Conservation (phyloP, 2,888 invertebrate species). For the Ethmia dodecea region DNA sequence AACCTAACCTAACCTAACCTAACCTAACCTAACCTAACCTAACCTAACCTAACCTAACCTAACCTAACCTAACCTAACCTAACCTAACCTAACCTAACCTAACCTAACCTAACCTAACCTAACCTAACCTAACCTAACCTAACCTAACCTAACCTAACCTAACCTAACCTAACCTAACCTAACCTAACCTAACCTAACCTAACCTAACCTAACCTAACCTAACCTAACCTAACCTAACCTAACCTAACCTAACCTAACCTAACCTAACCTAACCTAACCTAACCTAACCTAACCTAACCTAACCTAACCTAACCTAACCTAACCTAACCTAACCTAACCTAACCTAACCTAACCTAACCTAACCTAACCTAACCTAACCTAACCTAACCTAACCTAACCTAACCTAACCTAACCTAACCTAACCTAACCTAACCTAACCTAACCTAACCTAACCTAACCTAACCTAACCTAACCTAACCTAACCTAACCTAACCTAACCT, state of each 20-base stretch:
- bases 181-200: constrained; percentile 13
- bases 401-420: constrained; percentile 11
- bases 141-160: constrained; percentile 11
- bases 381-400: constrained; percentile 13
- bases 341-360: constrained; percentile 14
- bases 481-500: constrained; percentile 12
- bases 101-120: constrained; percentile 14
- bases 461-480: constrained; percentile 12
- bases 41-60: constrained; percentile 8
- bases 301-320: constrained; percentile 13
- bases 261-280: constrained; percentile 14
- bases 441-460: constrained; percentile 13
- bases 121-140: constrained; percentile 12
- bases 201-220: constrained; percentile 13
- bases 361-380: constrained; percentile 14
- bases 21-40: constrained; percentile 12
- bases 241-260: constrained; percentile 14
- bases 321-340: constrained; percentile 13
- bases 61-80: constrained; percentile 15
- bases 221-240: constrained; percentile 14
- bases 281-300: constrained; percentile 14
- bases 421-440: constrained; percentile 14
- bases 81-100: constrained; percentile 15
- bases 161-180: constrained; percentile 15
- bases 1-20: constrained; percentile 12